Evolutionary conservation across 2,113 vertebrate genomes (phyloP).

Genomic region (Vidua macroura): DNA sequence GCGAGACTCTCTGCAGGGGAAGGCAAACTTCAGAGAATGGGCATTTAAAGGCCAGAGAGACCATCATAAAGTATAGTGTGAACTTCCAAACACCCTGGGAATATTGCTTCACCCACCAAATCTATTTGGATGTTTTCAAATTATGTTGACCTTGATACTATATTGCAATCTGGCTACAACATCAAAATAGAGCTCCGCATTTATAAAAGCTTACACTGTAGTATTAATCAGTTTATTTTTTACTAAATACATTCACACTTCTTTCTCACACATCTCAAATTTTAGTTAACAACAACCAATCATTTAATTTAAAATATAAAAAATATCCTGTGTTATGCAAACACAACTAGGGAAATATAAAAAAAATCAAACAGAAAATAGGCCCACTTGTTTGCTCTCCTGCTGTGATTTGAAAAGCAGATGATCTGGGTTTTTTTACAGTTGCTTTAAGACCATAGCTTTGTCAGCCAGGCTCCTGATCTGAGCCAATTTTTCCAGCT

Average conservation of each 20-base stretch:
- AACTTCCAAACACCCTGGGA: neutral
- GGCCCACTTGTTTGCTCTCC: neutral
- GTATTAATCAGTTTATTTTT: conserved; percentile 3
- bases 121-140: conserved; percentile 22
- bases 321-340: neutral
- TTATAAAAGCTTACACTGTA: neutral
- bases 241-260: neutral
- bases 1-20: neutral
- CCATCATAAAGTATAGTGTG: neutral
- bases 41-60: neutral
- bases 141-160: neutral
- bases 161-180: neutral
- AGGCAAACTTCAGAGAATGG: neutral
- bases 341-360: neutral
- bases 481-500: conserved; percentile 48
- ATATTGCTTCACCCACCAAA: neutral
- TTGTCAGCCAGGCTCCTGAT: conserved; percentile 40
- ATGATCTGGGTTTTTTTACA: conserved; percentile 2
- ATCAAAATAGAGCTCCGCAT: neutral
- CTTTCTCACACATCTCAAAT: neutral
- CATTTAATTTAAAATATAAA: neutral
- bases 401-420: conserved; percentile 21
- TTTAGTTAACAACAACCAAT: neutral
- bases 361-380: neutral
- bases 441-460: conserved; percentile 37